Conservation (phyloP, 2,797 vertebrate genomes). For the Agapornis canus region DNA sequence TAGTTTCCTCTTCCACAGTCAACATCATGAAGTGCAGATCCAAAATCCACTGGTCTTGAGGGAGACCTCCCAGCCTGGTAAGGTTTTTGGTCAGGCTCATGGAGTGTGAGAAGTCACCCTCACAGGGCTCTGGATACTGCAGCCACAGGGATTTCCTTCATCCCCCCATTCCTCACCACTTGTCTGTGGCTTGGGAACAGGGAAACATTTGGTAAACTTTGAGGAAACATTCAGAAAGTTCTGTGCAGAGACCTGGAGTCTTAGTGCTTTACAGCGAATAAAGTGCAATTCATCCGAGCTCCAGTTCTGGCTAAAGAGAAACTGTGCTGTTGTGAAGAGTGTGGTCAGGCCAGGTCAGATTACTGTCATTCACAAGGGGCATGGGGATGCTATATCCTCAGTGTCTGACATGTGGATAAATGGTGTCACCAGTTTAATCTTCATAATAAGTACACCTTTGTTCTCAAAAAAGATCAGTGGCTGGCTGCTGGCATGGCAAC, state of each 20-base stretch:
- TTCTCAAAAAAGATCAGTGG: constrained; percentile 68
- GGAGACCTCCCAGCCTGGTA: not conserved
- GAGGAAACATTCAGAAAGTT: not conserved
- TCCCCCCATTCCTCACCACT: not conserved
- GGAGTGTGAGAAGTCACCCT: not conserved
- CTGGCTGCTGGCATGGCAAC: constrained; percentile 57
- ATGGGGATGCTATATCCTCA: not conserved
- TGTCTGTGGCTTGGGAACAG: not conserved
- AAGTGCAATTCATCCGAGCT: not conserved
- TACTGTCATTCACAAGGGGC: constrained; percentile 14
- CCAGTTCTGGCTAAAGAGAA: not conserved
- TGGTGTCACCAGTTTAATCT: constrained; percentile 54
- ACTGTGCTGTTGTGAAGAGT: not conserved
- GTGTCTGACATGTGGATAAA: constrained; percentile 35
- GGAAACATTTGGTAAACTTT: not conserved
- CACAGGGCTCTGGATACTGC: not conserved
- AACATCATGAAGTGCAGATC: not conserved
- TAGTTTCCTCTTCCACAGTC: not conserved
- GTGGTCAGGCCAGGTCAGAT: constrained; percentile 42
- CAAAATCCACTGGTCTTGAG: not conserved
- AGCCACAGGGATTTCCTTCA: not conserved
- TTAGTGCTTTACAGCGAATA: not conserved
- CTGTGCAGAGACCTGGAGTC: not conserved
- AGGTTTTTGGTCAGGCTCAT: not conserved
- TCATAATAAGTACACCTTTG: constrained; percentile 51